Base-by-base conservation (phyloP, 2,797 vertebrate species). In the Harpagifer antarcticus region DNA sequence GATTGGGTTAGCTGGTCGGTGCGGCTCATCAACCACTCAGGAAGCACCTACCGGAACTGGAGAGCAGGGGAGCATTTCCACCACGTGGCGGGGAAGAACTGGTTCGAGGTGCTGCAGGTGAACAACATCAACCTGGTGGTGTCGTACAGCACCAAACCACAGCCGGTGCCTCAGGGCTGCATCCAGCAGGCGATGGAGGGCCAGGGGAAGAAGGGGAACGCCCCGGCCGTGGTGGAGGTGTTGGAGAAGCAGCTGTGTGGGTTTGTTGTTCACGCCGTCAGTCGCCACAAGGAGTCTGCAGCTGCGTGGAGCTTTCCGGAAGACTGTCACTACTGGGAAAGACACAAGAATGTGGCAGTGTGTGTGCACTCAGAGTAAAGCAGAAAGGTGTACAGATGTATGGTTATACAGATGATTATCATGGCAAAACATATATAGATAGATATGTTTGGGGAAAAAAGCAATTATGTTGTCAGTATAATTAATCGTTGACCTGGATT, bases 1-100 rank as follows among this genome's bases (percentile, higher is more conserved):
- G 92, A 95, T 13, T 96, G 95, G 95, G 90, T 96, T 5, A 88
- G 79, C 74, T 95, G 95, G 95, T 96, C 95, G 0, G 93, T 95
- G 68, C 88, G 95, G n/a, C 82, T 94, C 1, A 87, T 95, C 69
- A 94, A 92, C 69, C 91, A 93, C 5, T 91, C 94, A 0, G 78
- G 91, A 27, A 94, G 92, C 88, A 87, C 85, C 50, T 94, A 91
- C 76, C 81, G 85, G 2, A 95, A 94, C 86, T 93, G 90, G 89
- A 73, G 94, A 33, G 94, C 94, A 0, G 94, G 94, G 2, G 90
- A 95, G 37, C 94, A 92, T 73, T 95, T 94, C 49, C 94, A 96
- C 43, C 90, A 88, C 0, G 83, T 94, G 76, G 79, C 78, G 0
- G 94, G 95, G 0, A 83, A 85, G 79, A 92, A 91, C 83, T 94